phyloP scores from a whole-genome alignment of 2,888 invertebrate genomes.

The Sphecodes monilicornis region DNA sequence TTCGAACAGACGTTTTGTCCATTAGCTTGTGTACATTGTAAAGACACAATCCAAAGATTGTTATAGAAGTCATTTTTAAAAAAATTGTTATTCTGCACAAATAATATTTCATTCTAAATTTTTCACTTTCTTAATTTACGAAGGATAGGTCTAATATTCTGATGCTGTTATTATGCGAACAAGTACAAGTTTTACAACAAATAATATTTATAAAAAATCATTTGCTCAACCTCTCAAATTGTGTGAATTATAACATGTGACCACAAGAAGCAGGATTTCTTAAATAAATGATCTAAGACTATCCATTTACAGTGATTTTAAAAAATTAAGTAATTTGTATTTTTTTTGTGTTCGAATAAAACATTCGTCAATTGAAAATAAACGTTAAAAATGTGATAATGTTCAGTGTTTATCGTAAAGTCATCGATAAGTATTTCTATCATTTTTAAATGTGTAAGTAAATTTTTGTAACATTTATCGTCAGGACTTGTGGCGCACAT shows the following conservation, averaged over 20 bases:
- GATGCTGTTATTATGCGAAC: not conserved
- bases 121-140: not conserved
- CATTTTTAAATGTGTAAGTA: not conserved
- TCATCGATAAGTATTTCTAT: not conserved
- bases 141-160: not conserved
- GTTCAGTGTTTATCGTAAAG: not conserved
- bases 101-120: not conserved
- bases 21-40: not conserved
- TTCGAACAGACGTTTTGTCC: slow-evolving; percentile 17
- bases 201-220: not conserved
- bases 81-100: not conserved
- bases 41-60: not conserved
- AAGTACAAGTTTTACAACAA: not conserved
- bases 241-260: not conserved
- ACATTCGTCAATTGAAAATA: not conserved
- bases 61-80: not conserved
- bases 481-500: not conserved
- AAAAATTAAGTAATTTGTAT: not conserved
- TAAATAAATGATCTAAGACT: not conserved
- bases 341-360: not conserved
- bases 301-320: not conserved
- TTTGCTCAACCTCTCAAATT: not conserved
- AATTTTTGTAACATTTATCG: not conserved
- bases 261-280: not conserved
- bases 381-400: not conserved